These are phyloP conservation scores for Platyrinchus mystaceus DNA, from an alignment of 2,797 vertebrate genomes.

Conservation along the genomic window DNA sequence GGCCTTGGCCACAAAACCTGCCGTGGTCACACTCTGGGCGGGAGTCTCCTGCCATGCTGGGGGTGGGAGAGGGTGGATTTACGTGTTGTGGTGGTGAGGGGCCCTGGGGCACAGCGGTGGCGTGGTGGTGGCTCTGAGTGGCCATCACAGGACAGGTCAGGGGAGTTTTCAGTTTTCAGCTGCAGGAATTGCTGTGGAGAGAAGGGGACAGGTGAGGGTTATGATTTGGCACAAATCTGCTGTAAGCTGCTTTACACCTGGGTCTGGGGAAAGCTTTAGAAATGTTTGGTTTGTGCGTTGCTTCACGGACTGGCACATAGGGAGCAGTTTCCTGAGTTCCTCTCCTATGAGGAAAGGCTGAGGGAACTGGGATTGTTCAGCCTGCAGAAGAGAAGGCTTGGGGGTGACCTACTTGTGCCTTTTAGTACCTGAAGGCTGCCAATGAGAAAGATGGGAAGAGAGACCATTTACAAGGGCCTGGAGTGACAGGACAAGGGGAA, in stretches of 20 bases:
- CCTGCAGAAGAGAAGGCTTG: background rate
- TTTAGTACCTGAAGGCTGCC: background rate
- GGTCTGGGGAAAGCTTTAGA: background rate
- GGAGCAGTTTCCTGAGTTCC: background rate
- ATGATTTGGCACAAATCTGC: background rate
- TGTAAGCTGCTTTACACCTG: background rate
- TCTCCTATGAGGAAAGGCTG: background rate
- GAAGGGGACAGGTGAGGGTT: background rate
- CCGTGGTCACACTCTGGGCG: background rate
- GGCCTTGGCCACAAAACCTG: background rate
- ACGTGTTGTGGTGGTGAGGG: background rate
- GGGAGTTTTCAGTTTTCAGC: background rate
- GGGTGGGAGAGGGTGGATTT: constrained; percentile 67
- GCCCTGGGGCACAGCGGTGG: background rate
- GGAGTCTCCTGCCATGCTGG: constrained; percentile 4
- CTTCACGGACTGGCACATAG: accelerated
- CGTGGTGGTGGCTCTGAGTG: background rate
- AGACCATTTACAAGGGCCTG: background rate
- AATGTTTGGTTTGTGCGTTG: background rate
- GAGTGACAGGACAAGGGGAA: background rate
- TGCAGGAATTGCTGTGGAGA: background rate
- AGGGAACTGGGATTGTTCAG: background rate
- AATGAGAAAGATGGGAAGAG: background rate
- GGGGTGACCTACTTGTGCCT: background rate
- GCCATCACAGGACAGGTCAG: accelerated